Conservation (phyloP, 2,888 invertebrate genomes). For the Chelonus formosanus region DNA sequence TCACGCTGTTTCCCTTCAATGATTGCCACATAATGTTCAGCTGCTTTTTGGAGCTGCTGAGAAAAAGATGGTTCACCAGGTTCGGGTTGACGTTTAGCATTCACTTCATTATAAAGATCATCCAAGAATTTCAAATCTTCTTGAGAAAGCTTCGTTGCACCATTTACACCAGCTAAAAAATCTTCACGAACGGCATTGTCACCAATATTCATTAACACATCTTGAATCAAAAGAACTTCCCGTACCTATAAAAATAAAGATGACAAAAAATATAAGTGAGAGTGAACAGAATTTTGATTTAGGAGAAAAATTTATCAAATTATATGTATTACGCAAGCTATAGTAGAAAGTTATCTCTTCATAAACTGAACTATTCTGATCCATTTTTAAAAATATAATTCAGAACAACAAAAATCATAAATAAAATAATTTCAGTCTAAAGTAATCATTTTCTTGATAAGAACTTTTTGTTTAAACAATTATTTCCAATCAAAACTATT, state of each 20-base stretch:
- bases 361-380: no score
- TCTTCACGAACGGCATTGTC: slow-evolving; percentile 79
- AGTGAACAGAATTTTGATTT: no score
- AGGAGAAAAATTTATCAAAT: no score
- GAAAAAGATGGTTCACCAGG: slow-evolving; percentile 72
- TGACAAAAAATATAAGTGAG: slow-evolving; percentile 4
- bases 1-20: slow-evolving; percentile 87
- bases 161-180: slow-evolving; percentile 84
- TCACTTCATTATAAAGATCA: slow-evolving; percentile 78
- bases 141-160: slow-evolving; percentile 81
- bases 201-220: slow-evolving; percentile 82
- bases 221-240: slow-evolving; percentile 79
- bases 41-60: slow-evolving; percentile 77
- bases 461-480: neutral
- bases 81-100: slow-evolving; percentile 75
- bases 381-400: no score
- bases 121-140: slow-evolving; percentile 79
- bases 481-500: neutral
- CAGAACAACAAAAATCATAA: no score
- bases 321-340: no score
- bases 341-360: no score
- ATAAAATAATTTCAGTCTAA: no score
- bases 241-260: slow-evolving; percentile 66
- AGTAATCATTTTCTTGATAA: neutral
- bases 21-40: slow-evolving; percentile 84